These are phyloP conservation scores for Tenodera sinensis DNA, from an alignment of 2,888 invertebrate genomes.

Conservation along the genomic window DNA sequence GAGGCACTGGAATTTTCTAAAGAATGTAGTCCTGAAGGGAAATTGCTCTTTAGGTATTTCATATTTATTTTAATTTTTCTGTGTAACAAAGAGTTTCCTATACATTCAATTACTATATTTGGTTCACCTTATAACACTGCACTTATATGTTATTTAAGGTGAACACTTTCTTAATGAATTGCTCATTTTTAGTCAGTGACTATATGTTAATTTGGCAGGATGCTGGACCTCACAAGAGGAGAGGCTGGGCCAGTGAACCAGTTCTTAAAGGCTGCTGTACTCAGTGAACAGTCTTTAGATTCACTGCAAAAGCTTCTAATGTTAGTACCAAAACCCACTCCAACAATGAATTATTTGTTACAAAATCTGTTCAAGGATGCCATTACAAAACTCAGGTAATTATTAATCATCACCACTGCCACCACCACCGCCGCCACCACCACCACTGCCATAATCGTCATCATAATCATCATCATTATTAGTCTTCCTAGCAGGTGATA, in stretches of 20 bases:
- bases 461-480: too few relatives aligned
- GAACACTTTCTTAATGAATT: too few relatives aligned
- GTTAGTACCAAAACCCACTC: conserved; percentile 12
- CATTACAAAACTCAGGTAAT: conserved; percentile 16
- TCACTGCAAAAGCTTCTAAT: conserved; percentile 16
- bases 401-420: background rate
- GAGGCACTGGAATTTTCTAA: background rate
- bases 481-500: too few relatives aligned
- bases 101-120: too few relatives aligned
- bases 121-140: too few relatives aligned
- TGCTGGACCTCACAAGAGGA: conserved; percentile 25
- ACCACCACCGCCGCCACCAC: too few relatives aligned
- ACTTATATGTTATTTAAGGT: too few relatives aligned
- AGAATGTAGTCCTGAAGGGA: background rate
- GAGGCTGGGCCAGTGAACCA: conserved; percentile 13
- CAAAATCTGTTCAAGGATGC: conserved; percentile 15
- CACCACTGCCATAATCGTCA: too few relatives aligned
- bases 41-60: background rate
- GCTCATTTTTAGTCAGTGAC: too few relatives aligned
- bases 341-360: conserved; percentile 11
- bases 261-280: conserved; percentile 19
- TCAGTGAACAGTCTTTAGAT: conserved; percentile 11
- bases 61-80: too few relatives aligned
- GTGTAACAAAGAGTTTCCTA: too few relatives aligned
- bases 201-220: background rate